Evolutionary conservation across 2,888 invertebrate genomes (phyloP).

Genomic region (Charanyca ferruginea): DNA sequence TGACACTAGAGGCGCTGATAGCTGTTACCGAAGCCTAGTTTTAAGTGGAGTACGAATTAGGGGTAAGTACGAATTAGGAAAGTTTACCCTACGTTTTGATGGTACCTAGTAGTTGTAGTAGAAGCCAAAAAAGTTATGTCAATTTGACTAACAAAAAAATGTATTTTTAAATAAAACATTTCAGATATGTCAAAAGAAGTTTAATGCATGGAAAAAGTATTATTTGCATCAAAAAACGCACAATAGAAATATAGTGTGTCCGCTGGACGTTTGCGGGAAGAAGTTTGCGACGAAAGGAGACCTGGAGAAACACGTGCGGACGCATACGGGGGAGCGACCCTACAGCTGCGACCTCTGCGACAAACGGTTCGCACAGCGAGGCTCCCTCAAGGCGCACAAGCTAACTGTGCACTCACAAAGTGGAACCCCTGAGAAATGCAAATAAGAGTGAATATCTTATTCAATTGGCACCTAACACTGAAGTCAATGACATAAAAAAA

Average conservation of each 20-base stretch:
- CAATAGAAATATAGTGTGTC: constrained; percentile 75
- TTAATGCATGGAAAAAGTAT: constrained; percentile 76
- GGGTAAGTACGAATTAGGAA: too few species aligned
- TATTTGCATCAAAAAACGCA: constrained; percentile 81
- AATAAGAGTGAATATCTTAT: constrained; percentile 1
- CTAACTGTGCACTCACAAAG: constrained; percentile 67
- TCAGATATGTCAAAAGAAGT: constrained; percentile 82
- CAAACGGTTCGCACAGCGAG: constrained; percentile 79
- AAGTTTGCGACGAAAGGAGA: constrained; percentile 83
- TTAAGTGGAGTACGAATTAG: too few species aligned
- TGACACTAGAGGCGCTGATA: too few species aligned
- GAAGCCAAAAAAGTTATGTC: neutral
- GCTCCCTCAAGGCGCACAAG: constrained; percentile 76
- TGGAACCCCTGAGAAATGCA: constrained; percentile 8
- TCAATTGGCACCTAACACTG: constrained; percentile 4
- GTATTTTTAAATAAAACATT: constrained; percentile 34
- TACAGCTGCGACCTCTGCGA: constrained; percentile 78
- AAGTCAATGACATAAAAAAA: neutral
- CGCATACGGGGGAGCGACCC: constrained; percentile 85
- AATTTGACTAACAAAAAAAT: too few species aligned
- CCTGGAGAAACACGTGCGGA: constrained; percentile 80
- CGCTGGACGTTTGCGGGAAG: constrained; percentile 77
- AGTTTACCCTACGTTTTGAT: too few species aligned
- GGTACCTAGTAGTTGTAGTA: neutral
- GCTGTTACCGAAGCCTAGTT: too few species aligned